Evolutionary conservation across 2,113 vertebrate species (phyloP).

Genomic region (Coturnix japonica): DNA sequence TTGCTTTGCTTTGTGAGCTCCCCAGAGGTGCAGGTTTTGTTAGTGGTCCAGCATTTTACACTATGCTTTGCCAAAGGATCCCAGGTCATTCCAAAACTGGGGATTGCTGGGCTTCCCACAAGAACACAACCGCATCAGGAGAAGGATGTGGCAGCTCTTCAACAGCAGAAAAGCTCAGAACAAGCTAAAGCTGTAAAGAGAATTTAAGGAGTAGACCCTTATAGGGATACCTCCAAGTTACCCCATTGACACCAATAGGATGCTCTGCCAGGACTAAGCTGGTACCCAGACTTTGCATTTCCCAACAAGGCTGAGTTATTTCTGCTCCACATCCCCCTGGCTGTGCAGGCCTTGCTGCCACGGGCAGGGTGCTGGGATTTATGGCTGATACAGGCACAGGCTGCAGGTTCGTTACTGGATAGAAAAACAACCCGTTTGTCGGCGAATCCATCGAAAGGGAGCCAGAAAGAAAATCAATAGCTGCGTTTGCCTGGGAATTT

Average conservation of each 20-base stretch:
- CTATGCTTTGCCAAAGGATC: neutral
- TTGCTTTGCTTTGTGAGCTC: neutral
- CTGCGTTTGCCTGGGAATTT: conserved; percentile 36
- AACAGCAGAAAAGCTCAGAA: conserved; percentile 11
- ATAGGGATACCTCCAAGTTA: neutral
- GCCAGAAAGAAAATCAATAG: conserved; percentile 35
- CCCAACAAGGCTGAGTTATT: neutral
- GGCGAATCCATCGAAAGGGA: neutral
- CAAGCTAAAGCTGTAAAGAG: neutral
- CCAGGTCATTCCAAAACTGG: conserved; percentile 13
- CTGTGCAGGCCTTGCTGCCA: neutral
- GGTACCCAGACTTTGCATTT: neutral
- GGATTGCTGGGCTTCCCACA: conserved; percentile 35
- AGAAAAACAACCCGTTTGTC: neutral
- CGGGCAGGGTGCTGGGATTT: fast-evolving
- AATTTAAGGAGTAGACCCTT: neutral
- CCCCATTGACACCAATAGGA: fast-evolving
- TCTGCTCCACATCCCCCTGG: neutral
- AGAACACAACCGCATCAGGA: neutral
- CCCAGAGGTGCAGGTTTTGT: neutral
- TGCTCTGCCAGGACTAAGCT: neutral
- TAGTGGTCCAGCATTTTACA: neutral
- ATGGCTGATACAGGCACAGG: neutral
- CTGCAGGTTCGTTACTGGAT: neutral
- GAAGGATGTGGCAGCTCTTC: conserved; percentile 5